A percentile compares a stretch with the other conserved stretches of the same genome.
phyloP scores from a whole-genome alignment of 2,888 invertebrate species.

The Coelogynopora nodosa region DNA sequence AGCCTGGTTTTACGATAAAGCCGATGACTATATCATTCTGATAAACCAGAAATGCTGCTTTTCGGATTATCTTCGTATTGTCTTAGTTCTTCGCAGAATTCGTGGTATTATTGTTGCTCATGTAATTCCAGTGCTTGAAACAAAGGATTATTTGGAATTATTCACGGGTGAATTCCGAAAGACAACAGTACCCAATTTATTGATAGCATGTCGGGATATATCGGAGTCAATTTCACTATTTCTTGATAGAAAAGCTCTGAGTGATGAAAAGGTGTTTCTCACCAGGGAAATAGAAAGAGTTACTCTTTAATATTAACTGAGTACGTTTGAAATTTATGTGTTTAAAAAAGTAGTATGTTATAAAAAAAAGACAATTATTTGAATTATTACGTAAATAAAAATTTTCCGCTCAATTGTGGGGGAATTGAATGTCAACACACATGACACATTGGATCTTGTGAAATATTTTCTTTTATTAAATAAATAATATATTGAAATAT shows the following conservation, averaged over 20 bases:
- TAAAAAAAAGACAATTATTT: no score
- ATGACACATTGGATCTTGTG: no score
- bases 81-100: background rate
- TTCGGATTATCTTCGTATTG: background rate
- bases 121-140: background rate
- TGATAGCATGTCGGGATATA: background rate
- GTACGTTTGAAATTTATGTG: no score
- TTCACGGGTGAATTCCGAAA: background rate
- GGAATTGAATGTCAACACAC: no score
- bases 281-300: background rate
- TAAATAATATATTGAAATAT: no score
- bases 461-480: no score
- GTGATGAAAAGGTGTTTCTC: background rate
- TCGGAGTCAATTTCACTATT: background rate
- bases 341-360: no score
- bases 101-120: background rate
- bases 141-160: background rate
- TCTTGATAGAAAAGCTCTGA: background rate
- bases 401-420: no score
- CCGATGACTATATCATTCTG: background rate
- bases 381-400: no score
- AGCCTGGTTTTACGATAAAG: background rate
- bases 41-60: background rate
- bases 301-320: background rate
- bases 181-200: background rate